Percentiles rank a stretch among this genome's conserved stretches.
Conservation (phyloP, 2,888 invertebrate species). For the Nomada fucata region DNA sequence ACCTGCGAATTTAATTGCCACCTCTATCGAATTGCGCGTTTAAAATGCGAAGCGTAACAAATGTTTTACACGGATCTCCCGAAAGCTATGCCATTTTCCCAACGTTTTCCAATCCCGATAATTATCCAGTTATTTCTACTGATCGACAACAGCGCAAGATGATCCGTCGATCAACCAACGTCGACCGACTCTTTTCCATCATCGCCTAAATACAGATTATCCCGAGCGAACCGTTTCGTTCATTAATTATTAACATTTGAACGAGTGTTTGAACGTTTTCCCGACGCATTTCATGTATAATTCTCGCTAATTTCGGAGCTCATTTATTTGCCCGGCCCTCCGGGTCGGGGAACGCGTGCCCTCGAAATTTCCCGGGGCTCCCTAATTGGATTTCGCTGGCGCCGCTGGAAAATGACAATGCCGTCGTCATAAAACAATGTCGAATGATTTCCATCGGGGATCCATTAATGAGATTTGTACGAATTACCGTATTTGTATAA, state of each 20-base stretch:
- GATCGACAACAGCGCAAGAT: too few relatives aligned
- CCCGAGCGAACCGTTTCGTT: constrained; percentile 16
- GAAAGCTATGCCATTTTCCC: too few relatives aligned
- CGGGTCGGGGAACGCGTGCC: constrained; percentile 7
- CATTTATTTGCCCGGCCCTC: constrained; percentile 48
- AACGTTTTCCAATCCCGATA: too few relatives aligned
- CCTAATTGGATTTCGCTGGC: constrained; percentile 58
- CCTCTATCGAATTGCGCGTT: not conserved
- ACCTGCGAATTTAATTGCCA: not conserved
- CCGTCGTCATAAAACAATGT: constrained; percentile 59
- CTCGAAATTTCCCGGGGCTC: constrained; percentile 45
- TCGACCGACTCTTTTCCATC: not conserved
- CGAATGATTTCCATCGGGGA: constrained; percentile 61
- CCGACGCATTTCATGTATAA: constrained; percentile 57
- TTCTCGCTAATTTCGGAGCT: constrained; percentile 60
- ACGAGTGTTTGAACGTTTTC: constrained; percentile 35
- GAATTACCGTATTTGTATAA: constrained; percentile 63
- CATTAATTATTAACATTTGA: constrained; percentile 56
- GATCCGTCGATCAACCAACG: not conserved
- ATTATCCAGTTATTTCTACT: too few relatives aligned
- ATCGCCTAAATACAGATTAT: constrained; percentile 19
- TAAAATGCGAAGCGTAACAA: not conserved
- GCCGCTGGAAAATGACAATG: constrained; percentile 61
- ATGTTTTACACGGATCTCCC: too few relatives aligned
- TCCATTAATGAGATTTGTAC: constrained; percentile 66